Evolutionary conservation across 92 coral and sea anemone genomes (phyloP).

Genomic region (Metridium senile): DNA sequence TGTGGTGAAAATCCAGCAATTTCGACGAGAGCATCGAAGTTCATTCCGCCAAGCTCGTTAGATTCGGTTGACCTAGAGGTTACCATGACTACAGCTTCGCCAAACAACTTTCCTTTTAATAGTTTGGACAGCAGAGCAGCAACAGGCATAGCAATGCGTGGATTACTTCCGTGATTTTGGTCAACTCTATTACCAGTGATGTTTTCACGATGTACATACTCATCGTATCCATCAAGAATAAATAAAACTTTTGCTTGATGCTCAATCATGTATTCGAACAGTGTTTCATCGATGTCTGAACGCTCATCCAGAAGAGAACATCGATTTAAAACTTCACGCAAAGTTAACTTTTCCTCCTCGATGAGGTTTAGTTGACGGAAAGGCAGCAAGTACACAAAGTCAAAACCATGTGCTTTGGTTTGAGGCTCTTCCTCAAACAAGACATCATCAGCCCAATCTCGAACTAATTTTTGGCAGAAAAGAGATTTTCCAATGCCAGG

Average conservation of each 20-base stretch:
- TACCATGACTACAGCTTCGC: too few species aligned
- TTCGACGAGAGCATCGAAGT: neutral
- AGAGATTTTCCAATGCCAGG: too few species aligned
- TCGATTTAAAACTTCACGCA: constrained; percentile 14
- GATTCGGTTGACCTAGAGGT: constrained; percentile 43
- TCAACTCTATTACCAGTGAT: neutral
- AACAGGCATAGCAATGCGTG: too few species aligned
- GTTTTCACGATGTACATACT: constrained; percentile 23
- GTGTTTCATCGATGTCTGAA: constrained; percentile 28
- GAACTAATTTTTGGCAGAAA: too few species aligned
- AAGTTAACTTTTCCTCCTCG: neutral
- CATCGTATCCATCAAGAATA: too few species aligned
- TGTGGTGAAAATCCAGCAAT: constrained; percentile 15
- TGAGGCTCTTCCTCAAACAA: too few species aligned
- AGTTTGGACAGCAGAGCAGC: neutral
- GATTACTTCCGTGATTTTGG: neutral
- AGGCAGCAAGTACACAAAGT: too few species aligned
- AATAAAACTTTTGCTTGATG: too few species aligned
- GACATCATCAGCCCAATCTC: too few species aligned
- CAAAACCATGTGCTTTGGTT: too few species aligned
- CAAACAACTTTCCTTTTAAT: constrained; percentile 26
- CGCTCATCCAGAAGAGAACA: too few species aligned
- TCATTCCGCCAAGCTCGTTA: neutral
- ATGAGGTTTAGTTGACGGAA: too few species aligned
- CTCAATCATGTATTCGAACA: constrained; percentile 29